These are phyloP conservation scores for Pseudochirops corinnae DNA, from an alignment of 2,797 vertebrate genomes.

Conservation along the genomic window DNA sequence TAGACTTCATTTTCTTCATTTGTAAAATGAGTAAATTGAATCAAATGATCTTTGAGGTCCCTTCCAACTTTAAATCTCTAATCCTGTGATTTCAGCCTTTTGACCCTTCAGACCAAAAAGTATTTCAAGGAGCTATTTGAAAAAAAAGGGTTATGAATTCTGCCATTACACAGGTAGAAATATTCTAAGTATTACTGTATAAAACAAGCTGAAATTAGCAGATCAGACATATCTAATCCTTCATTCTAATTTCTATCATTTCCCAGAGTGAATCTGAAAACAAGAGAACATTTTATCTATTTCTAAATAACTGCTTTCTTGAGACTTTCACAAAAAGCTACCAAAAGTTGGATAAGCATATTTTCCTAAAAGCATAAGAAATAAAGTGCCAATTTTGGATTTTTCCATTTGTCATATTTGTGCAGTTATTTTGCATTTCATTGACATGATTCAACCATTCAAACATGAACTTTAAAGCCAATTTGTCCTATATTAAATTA, in stretches of 20 bases:
- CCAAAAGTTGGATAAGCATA: slow-evolving; percentile 38
- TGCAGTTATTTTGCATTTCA: slow-evolving; percentile 30
- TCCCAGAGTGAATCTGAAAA: slow-evolving; percentile 40
- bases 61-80: slow-evolving; percentile 38
- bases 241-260: background rate
- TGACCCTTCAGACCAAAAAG: slow-evolving; percentile 20
- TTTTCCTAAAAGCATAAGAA: slow-evolving; percentile 22
- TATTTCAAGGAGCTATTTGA: slow-evolving; percentile 43
- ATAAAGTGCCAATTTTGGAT: slow-evolving; percentile 24
- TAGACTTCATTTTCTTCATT: background rate
- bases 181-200: slow-evolving; percentile 43
- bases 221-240: background rate
- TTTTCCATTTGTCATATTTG: slow-evolving; percentile 60
- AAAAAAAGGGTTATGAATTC: slow-evolving; percentile 44
- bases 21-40: background rate
- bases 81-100: slow-evolving; percentile 30
- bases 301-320: slow-evolving; percentile 49
- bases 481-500: slow-evolving; percentile 61
- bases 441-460: slow-evolving; percentile 45
- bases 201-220: slow-evolving; percentile 46
- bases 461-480: slow-evolving; percentile 45
- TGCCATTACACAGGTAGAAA: slow-evolving; percentile 41
- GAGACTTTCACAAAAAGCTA: slow-evolving; percentile 34
- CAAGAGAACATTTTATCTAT: slow-evolving; percentile 15
- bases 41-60: background rate